Conservation (phyloP, 2,113 vertebrate species). For the Plecotus auritus region DNA sequence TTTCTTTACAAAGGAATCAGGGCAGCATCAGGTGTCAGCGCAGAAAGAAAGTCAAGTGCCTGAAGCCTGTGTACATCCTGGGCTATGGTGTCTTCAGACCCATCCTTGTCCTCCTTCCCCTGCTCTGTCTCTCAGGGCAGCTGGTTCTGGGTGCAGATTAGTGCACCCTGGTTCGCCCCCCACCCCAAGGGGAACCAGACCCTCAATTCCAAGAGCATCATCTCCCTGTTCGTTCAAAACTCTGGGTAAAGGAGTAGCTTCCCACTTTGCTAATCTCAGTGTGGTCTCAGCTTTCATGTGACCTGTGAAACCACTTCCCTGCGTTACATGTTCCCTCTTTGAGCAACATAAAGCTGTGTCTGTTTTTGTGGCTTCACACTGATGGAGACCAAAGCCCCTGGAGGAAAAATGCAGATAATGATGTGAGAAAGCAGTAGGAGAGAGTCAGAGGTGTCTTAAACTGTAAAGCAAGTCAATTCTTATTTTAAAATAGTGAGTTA, state of each 20-base stretch:
- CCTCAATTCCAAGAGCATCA: rapidly evolving
- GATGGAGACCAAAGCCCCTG: not conserved
- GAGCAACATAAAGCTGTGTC: not conserved
- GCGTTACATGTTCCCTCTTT: not conserved
- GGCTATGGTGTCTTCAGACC: not conserved
- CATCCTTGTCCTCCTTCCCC: not conserved
- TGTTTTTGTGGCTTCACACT: not conserved
- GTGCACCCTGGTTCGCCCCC: not conserved
- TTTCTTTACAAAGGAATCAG: not conserved
- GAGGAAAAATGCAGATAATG: not conserved
- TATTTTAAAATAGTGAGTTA: not conserved
- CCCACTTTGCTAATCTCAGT: not conserved
- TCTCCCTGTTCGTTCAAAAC: not conserved
- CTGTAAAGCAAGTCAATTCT: not conserved
- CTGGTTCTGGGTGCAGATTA: not conserved
- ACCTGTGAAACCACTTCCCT: not conserved
- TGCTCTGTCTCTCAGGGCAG: not conserved
- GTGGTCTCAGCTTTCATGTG: not conserved
- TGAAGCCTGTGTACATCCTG: no score
- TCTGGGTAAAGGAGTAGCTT: not conserved
- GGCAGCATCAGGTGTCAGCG: not conserved
- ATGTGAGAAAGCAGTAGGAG: not conserved
- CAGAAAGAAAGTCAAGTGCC: not conserved
- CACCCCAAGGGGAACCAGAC: not conserved
- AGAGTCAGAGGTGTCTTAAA: not conserved